Base-by-base conservation (phyloP, 2,888 invertebrate genomes). In the Elgonia sp. region DNA sequence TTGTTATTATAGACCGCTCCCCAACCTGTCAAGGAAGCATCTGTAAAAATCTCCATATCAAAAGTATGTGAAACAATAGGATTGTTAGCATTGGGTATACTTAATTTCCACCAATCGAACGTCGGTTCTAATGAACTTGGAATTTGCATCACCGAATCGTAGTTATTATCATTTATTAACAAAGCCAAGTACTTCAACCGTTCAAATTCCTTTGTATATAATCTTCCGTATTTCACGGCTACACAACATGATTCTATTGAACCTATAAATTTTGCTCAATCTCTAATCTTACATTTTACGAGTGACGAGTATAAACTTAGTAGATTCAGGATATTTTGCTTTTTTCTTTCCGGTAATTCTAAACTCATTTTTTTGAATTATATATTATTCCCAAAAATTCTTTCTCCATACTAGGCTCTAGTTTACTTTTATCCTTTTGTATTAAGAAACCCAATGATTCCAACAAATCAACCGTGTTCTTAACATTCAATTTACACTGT, bases 11-110 rank as follows among this genome's bases (percentile, higher is more conserved):
- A 29, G 1, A 29, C 29, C 29, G 29, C 29, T 29, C 29, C 29
- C 29, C 29, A 29, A 5, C 88, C 87, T 3, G 89, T 73, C 9
- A 81, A 72, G 10, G 89, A 89, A 0, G 89, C 85, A n/a, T 89
- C 89, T 39, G 89, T 16, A 60, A 60, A 60, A 21, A 60, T 60
- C 8, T 21, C n/a, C 8, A 21, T 9, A 29, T 60, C 60, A 16
- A n/a, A 60, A 16, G 2, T 60, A 20, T 60, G 60, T 46, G 46
- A 5, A 12, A 46, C 46, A 21, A 63, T 63, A 37, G 63, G 63
- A 39, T 63, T 63, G 9, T 9, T 57, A 10, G 57, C 57, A 20
- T 21, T 21, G 18, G 21, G 57, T 8, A 57, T 21, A 6, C 20
- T 21, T 10, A 21, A 14, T 57, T 53, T 55, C 79, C 69, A 65